Percentiles rank a stretch among this genome's conserved stretches.
Conservation (phyloP, 1,140 invertebrate genomes). For the Holotrichia oblita region DNA sequence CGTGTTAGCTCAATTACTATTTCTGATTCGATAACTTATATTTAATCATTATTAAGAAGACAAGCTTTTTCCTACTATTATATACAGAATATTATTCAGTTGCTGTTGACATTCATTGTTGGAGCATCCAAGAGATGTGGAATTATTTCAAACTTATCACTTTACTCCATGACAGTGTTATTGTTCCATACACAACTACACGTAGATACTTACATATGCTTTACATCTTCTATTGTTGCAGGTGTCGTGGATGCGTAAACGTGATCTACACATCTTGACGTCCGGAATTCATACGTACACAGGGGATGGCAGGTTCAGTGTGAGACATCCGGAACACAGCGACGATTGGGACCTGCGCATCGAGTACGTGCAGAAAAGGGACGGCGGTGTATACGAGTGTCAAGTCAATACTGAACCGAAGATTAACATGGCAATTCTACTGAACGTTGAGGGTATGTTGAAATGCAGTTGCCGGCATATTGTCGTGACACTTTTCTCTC, state of each 20-base stretch:
- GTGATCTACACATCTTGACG: constrained; percentile 89
- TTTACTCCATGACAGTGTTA: no score
- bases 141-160: no score
- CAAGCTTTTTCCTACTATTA: no score
- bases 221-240: constrained; percentile 60
- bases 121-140: no score
- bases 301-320: constrained; percentile 84
- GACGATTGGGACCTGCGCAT: constrained; percentile 93
- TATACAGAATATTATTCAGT: no score
- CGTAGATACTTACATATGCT: background rate
- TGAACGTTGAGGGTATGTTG: constrained; percentile 80
- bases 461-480: constrained; percentile 41
- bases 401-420: constrained; percentile 87
- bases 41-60: no score
- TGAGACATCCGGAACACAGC: constrained; percentile 83
- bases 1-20: no score
- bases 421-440: constrained; percentile 80
- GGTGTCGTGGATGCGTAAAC: constrained; percentile 93
- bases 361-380: constrained; percentile 84
- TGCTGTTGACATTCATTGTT: no score
- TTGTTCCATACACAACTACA: background rate
- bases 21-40: no score
- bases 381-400: constrained; percentile 90
- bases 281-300: constrained; percentile 88
- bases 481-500: constrained; percentile 21